Evolutionary conservation across 2,888 invertebrate genomes (phyloP), one percentile per base, ranked within the genome.

Genomic region (Agrochola circellaris): DNA sequence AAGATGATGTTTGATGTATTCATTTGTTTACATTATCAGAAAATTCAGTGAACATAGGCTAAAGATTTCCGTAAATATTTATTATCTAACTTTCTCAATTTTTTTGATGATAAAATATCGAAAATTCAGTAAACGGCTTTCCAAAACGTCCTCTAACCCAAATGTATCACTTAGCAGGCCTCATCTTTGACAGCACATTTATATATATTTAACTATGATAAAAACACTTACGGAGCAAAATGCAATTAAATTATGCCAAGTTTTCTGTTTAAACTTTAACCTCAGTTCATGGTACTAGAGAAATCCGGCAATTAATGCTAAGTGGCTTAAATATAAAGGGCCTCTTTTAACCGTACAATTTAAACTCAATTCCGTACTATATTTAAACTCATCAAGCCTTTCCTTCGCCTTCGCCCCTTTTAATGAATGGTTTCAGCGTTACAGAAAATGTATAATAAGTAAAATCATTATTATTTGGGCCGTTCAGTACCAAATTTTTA

Each of bases 211-310:
- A 51, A 77, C 26, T 61, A 20, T 34, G 6, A 38, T 13, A 56
- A 17, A 51, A 66, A 51, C 26, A 56, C 30, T 67, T 45, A 51
- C 26, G 13, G 6, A 23, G 0, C 8, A 26, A 69, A 75, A 75
- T 48, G 30, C 30, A 81, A 80, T 81, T 38, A 73, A 58, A 79
- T 56, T 79, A 51, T 58, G 20, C 51, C 30, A 48, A 79, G 56
- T 64, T 73, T 66, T 73, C 48, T 56, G 8, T 54, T 72, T 62
- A 17, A 79, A 61, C 54, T 38, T 42, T 30, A 23, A n/a, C 34
- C 26, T 38, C 17, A 42, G 45, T 58, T 26, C 34, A 3, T 13
- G 34, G 79, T 48, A 45, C n/a, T 64, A 4, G 20, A 61, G n/a
- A 69, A 56, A 45, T 45, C 56, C 23, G 42, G 78, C 42, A 82